Percentiles rank a stretch among this genome's conserved stretches.
phyloP scores from a whole-genome alignment of 2,888 invertebrate species.

The Lithophane semibrunnea region DNA sequence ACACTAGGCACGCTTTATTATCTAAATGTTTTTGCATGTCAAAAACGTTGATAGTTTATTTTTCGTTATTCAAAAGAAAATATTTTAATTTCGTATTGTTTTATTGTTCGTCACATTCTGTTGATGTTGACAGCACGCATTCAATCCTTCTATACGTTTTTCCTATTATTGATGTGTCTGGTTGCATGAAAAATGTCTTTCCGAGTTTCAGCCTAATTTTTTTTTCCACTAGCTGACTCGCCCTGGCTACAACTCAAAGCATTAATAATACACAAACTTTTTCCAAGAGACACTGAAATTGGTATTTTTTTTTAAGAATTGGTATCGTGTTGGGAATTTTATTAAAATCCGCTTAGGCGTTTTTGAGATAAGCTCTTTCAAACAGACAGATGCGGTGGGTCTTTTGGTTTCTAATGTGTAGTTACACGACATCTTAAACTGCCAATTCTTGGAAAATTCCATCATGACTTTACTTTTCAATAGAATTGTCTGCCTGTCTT shows the following conservation, averaged over 20 bases:
- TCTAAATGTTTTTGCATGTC: conserved; percentile 39
- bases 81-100: background rate
- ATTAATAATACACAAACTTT: background rate
- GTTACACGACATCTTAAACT: background rate
- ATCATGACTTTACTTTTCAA: too few species aligned
- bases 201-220: conserved; percentile 31
- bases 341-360: background rate
- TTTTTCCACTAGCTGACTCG: conserved; percentile 5
- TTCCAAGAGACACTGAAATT: background rate
- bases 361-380: background rate
- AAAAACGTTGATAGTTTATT: conserved; percentile 1
- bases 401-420: background rate
- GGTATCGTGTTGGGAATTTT: too few species aligned
- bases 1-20: conserved; percentile 18
- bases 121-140: conserved; percentile 12
- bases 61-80: background rate
- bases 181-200: conserved; percentile 29
- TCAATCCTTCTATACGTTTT: background rate
- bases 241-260: background rate
- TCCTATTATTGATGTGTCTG: conserved; percentile 5
- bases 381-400: background rate
- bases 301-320: too few species aligned
- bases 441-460: background rate
- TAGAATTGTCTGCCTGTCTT: background rate
- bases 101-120: background rate